Conservation (phyloP, 2,888 invertebrate genomes). For the Xanthorhoe designata region DNA sequence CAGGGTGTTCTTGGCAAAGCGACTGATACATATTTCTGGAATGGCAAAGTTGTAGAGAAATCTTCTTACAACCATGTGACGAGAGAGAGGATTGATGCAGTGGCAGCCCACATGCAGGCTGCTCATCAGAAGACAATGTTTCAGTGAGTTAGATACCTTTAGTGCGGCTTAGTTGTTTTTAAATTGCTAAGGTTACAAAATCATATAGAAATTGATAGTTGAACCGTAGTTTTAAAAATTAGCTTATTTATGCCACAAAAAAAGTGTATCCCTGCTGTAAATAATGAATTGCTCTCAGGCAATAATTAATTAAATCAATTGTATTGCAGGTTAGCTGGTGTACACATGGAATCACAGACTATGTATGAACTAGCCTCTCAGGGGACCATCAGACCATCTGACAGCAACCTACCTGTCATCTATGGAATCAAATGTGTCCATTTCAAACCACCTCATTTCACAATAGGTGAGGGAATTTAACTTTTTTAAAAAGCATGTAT, state of each 20-base stretch:
- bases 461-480: slow-evolving; percentile 86
- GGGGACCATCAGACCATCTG: slow-evolving; percentile 92
- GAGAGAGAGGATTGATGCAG: slow-evolving; percentile 88
- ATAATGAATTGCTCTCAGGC: no score
- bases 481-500: not conserved
- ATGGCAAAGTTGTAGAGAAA: slow-evolving; percentile 89
- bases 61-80: slow-evolving; percentile 90
- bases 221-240: no score
- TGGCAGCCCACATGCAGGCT: slow-evolving; percentile 93
- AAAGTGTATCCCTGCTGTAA: no score
- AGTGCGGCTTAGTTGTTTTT: no score
- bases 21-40: slow-evolving; percentile 90
- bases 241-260: no score
- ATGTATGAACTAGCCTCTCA: slow-evolving; percentile 95
- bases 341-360: slow-evolving; percentile 93
- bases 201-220: no score
- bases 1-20: slow-evolving; percentile 91
- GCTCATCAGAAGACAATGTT: slow-evolving; percentile 95
- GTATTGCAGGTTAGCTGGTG: slow-evolving; percentile 88
- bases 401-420: slow-evolving; percentile 89
- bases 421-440: slow-evolving; percentile 94
- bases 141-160: slow-evolving; percentile 85
- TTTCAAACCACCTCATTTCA: slow-evolving; percentile 93
- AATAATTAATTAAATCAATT: not conserved
- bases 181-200: no score